Evolutionary conservation across 1,140 invertebrate species (phyloP), one percentile per base, ranked within the genome.

Genomic region (Bombyx mandarina): DNA sequence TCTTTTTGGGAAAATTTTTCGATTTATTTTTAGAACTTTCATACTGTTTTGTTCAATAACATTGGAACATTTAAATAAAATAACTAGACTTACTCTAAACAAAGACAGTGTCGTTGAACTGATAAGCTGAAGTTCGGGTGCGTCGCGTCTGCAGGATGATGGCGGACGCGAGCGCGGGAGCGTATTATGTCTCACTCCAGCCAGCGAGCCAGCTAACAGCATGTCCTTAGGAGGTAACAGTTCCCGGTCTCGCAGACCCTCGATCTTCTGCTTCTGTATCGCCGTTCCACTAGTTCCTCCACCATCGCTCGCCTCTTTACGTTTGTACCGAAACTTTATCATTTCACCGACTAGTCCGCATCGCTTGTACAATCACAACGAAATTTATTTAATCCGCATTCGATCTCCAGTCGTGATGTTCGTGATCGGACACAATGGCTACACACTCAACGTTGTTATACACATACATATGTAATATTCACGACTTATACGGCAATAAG

Each of bases 321-420:
- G 89, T 60, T 91, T 91, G 65, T 91, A 91, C 52, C 90, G 88
- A 86, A 91, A 91, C 80, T 91, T 91, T 59, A 91, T 91, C 90
- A 91, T 91, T 67, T 81, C 81, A 75, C 67, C 56, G 46, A 56
- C 63, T 75, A 75, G 76, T 78, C 80, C 78, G 63, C 79, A 82
- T 84, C 66, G 70, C 76, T 73, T 57, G 54, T 56, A 63, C 66
- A 60, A 62, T 67, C 63, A 67, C 67, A 26, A 71, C 68, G 54
- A 61, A 63, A 60, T 35, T 62, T 51, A 54, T 61, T 63, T 60
- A 66, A 75, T 71, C 68, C 67, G 65, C 61, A 52, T 60, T 80
- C 69, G 74, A 74, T 65, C 69, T 73, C 67, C 71, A 78, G 63
- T 77, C 71, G 68, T 71, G 71, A 69, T 67, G 78, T 61, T 77